Evolutionary conservation across 2,797 vertebrate species (phyloP).

Genomic region (Odontamblyopus rebecca): DNA sequence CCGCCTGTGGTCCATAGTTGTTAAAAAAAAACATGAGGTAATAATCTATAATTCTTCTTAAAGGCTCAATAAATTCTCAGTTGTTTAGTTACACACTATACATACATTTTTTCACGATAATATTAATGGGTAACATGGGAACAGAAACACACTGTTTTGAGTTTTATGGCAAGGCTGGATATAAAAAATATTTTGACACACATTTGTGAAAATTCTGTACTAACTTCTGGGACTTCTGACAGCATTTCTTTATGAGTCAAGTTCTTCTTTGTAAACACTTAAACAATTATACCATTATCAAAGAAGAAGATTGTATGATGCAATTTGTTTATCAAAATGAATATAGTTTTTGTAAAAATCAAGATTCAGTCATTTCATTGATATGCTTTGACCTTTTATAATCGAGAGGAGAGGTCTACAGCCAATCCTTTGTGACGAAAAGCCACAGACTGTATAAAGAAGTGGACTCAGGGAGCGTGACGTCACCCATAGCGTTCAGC

Average conservation of each 20-base stretch:
- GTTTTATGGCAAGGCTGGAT: not conserved
- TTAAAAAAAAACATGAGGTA: not conserved
- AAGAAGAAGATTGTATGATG: too few relatives aligned
- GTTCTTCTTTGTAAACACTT: not conserved
- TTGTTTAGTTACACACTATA: not conserved
- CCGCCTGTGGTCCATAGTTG: not conserved
- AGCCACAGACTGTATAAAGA: too few relatives aligned
- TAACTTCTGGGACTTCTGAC: not conserved
- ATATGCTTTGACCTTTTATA: too few relatives aligned
- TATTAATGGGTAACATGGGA: not conserved
- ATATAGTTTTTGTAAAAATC: too few relatives aligned
- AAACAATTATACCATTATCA: not conserved
- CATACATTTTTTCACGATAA: not conserved
- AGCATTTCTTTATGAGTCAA: not conserved
- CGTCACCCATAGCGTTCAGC: too few relatives aligned
- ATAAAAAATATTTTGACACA: not conserved
- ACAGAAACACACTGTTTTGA: not conserved
- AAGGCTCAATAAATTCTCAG: not conserved
- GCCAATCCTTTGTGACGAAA: too few relatives aligned
- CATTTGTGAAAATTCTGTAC: not conserved
- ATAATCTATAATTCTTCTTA: not conserved
- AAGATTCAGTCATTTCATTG: too few relatives aligned
- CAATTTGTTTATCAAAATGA: too few relatives aligned
- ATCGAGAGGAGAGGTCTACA: too few relatives aligned
- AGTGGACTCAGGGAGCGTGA: too few relatives aligned